Base-by-base conservation (phyloP, 2,888 invertebrate genomes). In the Empis stercorea region DNA sequence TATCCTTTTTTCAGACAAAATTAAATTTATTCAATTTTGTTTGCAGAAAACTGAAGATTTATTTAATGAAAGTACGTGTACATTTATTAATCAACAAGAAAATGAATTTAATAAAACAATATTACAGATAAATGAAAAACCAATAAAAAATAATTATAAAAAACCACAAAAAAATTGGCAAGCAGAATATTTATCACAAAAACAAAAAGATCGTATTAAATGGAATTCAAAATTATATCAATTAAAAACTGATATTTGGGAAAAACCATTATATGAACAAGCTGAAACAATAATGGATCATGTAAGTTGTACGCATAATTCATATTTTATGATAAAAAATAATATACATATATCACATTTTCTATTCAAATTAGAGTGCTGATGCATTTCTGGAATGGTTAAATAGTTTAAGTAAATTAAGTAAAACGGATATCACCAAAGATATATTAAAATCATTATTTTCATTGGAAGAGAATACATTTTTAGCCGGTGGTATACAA, bases 261-360 rank as follows among this genome's bases (percentile, higher is more conserved):
- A 62, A 23, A 62, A 61, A 23, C 56, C 61, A 1, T 48, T 69
- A 1, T 67, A 66, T 27, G 68, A 70, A 36, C 67, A 68, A 47
- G 68, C 69, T 0, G 66, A 68, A 44, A 57, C 63, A 37, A 51
- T 69, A 1, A 70, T 70, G 64, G 66, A 69, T 53, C 60, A 64
- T 30, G 68, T 67, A 46, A 56, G 59, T 53, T 9, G 11, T 32
- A 13, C 3, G 13, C 4, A 32, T 5, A 34, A 34, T 13, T n/a
- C 9, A 34, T n/a, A 32, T n/a, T 13, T 34, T 34, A 30, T 30
- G 1, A 16, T 30, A 30, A 30, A 5, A 23, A 30, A 14, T 30
- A n/a, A n/a, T n/a, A n/a, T n/a, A n/a, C n/a, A 13, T 14, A 4
- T 30, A n/a, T 16, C 15, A 14, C 34, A 44, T n/a, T 23, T 7